A percentile compares a stretch with the other conserved stretches of the same genome.
These are phyloP conservation scores for Thalassoma bifasciatum DNA, from an alignment of 2,113 vertebrate genomes.

Conservation along the genomic window DNA sequence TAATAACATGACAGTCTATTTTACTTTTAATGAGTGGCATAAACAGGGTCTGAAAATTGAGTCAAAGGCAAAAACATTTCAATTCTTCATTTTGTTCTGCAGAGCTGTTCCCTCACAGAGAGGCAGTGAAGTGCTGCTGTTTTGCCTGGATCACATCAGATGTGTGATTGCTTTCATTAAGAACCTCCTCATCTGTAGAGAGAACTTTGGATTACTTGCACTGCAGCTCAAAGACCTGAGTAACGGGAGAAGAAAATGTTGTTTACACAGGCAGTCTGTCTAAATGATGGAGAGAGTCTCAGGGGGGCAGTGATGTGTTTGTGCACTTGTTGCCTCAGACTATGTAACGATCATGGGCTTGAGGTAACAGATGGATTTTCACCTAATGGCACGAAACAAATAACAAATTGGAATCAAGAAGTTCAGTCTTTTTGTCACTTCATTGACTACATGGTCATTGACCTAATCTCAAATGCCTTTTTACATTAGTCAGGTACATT, in stretches of 20 bases:
- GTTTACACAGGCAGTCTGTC: conserved; percentile 7
- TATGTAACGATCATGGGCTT: neutral
- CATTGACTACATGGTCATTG: neutral
- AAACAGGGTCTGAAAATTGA: neutral
- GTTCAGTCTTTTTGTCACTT: conserved; percentile 5
- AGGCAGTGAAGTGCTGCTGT: neutral
- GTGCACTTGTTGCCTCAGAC: neutral
- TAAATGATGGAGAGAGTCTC: conserved; percentile 16
- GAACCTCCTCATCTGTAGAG: neutral
- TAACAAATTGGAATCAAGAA: neutral
- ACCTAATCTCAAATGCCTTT: neutral
- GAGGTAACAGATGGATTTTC: conserved; percentile 23
- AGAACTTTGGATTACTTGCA: neutral
- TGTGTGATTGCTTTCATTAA: neutral
- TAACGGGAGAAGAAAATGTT: neutral
- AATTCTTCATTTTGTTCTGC: neutral
- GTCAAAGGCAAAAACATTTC: neutral
- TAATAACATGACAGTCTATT: no score
- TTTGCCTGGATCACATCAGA: neutral
- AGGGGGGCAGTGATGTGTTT: neutral
- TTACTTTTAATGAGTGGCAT: neutral
- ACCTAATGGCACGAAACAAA: conserved; percentile 10
- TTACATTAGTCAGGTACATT: neutral
- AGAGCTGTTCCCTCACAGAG: neutral
- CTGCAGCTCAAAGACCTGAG: neutral